phyloP scores from a whole-genome alignment of 2,888 invertebrate genomes.

The Chrysodeixis includens region DNA sequence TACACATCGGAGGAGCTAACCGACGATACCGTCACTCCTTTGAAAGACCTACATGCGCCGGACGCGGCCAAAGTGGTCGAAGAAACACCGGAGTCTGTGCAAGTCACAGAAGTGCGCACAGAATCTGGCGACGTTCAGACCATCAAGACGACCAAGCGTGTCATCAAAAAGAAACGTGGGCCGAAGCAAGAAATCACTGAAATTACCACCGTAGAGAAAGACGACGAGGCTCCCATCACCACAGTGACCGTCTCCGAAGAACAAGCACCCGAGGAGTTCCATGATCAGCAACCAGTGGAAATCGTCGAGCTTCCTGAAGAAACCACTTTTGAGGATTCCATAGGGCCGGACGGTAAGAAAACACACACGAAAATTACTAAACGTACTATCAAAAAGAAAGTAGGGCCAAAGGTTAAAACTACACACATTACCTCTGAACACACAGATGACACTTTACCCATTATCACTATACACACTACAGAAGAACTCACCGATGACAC shows the following conservation, averaged over 20 bases:
- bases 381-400: background rate
- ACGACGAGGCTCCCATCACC: slow-evolving; percentile 17
- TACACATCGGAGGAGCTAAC: slow-evolving; percentile 67
- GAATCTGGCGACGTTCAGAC: background rate
- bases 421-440: background rate
- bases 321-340: slow-evolving; percentile 41
- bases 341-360: slow-evolving; percentile 32
- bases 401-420: background rate
- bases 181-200: background rate
- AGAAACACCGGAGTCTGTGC: background rate
- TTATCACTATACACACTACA: background rate
- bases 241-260: background rate
- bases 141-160: background rate
- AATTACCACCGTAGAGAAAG: slow-evolving; percentile 24
- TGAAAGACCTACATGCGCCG: background rate
- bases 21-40: slow-evolving; percentile 38
- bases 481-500: background rate
- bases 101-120: background rate
- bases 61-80: background rate
- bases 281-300: background rate
- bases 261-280: background rate
- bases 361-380: slow-evolving; percentile 55
- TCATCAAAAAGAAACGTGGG: background rate
- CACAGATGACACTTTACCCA: background rate
- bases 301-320: background rate